Base-by-base conservation (phyloP, 2,888 invertebrate species). In the Synanthedon myopaeformis region DNA sequence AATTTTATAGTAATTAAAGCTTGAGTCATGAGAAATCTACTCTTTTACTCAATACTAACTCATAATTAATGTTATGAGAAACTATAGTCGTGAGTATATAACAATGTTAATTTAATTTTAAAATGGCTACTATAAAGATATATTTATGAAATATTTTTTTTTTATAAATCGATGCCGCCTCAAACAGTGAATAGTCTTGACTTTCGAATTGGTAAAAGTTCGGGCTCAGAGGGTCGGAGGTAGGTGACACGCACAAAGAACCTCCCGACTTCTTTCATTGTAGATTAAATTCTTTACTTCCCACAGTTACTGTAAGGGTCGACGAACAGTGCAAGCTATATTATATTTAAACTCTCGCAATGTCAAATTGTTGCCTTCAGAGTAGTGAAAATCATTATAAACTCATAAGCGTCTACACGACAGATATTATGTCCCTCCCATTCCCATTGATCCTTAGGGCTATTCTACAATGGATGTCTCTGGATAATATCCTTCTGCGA, bases 271-370 rank as follows among this genome's bases (percentile, higher is more conserved):
- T 84, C 84, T 84, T 84, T 83, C 79, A 82, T 80, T 82, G 82
- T 75, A 82, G 82, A 84, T 84, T 84, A 84, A 84, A 83, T 84
- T 84, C 83, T 84, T 84, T 81, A 74, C 79, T 79, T 76, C 75
- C 73, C 73, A 72, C 17, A 80, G 76, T 79, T 82, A 65, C 61
- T 56, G 54, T 42, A 42, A 54, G 28, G 54, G 13, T 42, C 10
- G 14, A 2, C n/a, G 1, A 62, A 67, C 74, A 72, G 19, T 53
- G 49, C 0, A 11, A 64, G 69, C 60, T 10, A 35, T 35, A 2
- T 35, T 35, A 8, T 10, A 35, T 35, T 10, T 6, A 10, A 35
- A 35, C 8, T 35, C 10, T 35, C 35, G 35, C 35, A 35, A 35
- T 2, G 35, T 35, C 35, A 35, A 35, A 35, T 35, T 35, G 35